Evolutionary conservation across 2,113 vertebrate genomes (phyloP).

Genomic region (Isurus oxyrinchus): DNA sequence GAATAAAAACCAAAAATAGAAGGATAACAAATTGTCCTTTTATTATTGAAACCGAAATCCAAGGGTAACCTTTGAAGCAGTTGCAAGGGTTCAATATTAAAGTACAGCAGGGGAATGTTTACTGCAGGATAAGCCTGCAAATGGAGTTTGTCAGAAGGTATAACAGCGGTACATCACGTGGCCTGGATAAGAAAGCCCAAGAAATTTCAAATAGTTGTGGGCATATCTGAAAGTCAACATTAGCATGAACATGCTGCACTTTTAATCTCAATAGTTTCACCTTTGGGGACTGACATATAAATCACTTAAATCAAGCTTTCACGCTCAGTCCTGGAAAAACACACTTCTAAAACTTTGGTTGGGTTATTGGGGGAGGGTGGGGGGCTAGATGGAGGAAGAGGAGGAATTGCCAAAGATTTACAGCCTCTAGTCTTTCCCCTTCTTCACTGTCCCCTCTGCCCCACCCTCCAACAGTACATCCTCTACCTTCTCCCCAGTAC

Average conservation of each 20-base stretch:
- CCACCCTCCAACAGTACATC: background rate
- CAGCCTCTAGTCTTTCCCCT: background rate
- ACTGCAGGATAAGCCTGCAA: background rate
- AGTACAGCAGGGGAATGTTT: background rate
- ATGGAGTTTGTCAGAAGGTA: background rate
- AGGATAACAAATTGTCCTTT: no score
- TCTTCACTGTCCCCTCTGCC: background rate
- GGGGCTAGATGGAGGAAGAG: no score
- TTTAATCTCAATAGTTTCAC: background rate
- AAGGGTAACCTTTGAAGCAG: background rate
- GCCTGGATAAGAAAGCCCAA: background rate
- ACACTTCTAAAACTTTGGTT: background rate
- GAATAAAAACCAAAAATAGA: no score
- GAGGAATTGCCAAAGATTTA: background rate
- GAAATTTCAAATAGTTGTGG: background rate
- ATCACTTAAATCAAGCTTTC: no score
- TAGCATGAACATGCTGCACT: background rate
- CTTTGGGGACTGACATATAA: background rate
- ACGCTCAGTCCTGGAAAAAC: background rate
- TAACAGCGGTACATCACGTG: background rate
- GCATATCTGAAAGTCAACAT: background rate
- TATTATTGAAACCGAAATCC: no score
- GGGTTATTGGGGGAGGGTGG: background rate
- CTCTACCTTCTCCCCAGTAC: background rate
- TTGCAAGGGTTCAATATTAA: background rate